Conservation (phyloP, 2,113 vertebrate species). For the Ictalurus furcatus region DNA sequence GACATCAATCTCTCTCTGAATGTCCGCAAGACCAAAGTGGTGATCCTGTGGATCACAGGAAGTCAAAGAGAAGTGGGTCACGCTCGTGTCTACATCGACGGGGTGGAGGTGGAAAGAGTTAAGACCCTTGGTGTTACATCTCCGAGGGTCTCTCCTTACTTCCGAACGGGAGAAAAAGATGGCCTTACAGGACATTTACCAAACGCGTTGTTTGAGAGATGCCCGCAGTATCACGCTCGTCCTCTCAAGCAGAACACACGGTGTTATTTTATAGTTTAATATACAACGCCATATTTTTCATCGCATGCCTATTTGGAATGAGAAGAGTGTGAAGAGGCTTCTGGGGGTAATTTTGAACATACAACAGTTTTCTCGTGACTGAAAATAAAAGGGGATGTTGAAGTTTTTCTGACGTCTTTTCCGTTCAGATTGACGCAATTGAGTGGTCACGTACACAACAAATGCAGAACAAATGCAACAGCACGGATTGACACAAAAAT, state of each 20-base stretch:
- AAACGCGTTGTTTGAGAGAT: too few relatives aligned
- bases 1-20: too few relatives aligned
- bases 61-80: too few relatives aligned
- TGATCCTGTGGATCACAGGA: too few relatives aligned
- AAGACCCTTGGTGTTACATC: too few relatives aligned
- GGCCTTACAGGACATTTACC: too few relatives aligned
- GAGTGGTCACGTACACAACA: not conserved
- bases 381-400: not conserved
- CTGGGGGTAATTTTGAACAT: not conserved
- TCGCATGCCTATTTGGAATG: not conserved
- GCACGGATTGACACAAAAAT: not conserved
- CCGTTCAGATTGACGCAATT: not conserved
- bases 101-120: too few relatives aligned
- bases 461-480: slow-evolving; percentile 16
- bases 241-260: not conserved
- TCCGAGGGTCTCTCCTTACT: too few relatives aligned
- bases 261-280: not conserved
- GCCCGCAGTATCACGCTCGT: too few relatives aligned
- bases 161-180: too few relatives aligned
- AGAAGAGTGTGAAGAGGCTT: not conserved
- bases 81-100: too few relatives aligned
- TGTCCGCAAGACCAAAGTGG: too few relatives aligned
- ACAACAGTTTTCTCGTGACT: not conserved
- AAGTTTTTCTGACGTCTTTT: not conserved
- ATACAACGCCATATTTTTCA: not conserved